phyloP scores from a whole-genome alignment of 1,140 invertebrate genomes.

The Drosophila kikkawai region DNA sequence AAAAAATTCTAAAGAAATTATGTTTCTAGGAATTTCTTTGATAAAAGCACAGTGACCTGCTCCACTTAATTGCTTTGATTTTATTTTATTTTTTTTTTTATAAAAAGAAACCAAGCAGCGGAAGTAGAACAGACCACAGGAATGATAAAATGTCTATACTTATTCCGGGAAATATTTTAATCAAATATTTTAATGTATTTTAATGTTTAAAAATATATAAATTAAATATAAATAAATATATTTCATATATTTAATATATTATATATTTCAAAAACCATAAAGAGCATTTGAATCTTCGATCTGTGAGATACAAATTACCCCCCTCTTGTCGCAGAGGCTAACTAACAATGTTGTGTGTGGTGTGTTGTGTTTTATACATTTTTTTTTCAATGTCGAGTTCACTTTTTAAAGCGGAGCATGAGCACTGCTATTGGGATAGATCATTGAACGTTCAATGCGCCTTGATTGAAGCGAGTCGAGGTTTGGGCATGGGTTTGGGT shows the following conservation, averaged over 20 bases:
- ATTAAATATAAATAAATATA: neutral
- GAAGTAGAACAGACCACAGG: neutral
- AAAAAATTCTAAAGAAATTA: neutral
- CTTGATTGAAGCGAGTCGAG: conserved; percentile 38
- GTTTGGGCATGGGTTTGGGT: neutral
- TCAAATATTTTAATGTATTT: neutral
- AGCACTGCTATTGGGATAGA: conserved; percentile 71
- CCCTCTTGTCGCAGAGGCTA: conserved; percentile 11
- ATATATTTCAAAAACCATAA: neutral
- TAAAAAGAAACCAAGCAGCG: conserved; percentile 1
- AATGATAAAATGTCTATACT: neutral
- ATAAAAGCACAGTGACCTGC: neutral
- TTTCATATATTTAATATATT: neutral
- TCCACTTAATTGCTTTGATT: neutral
- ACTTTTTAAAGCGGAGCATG: conserved; percentile 74
- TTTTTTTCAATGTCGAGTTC: conserved; percentile 82
- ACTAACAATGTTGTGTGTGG: conserved; percentile 12
- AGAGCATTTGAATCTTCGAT: conserved; percentile 7
- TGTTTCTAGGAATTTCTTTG: neutral
- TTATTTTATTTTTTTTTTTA: neutral
- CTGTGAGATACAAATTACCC: neutral
- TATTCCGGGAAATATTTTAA: neutral
- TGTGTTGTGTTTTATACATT: conserved; percentile 32
- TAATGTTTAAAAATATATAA: neutral
- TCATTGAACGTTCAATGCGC: conserved; percentile 80